A percentile compares a stretch with the other conserved stretches of the same genome.
These are phyloP conservation scores for Plebejus anna DNA, from an alignment of 2,888 invertebrate species.

Conservation along the genomic window DNA sequence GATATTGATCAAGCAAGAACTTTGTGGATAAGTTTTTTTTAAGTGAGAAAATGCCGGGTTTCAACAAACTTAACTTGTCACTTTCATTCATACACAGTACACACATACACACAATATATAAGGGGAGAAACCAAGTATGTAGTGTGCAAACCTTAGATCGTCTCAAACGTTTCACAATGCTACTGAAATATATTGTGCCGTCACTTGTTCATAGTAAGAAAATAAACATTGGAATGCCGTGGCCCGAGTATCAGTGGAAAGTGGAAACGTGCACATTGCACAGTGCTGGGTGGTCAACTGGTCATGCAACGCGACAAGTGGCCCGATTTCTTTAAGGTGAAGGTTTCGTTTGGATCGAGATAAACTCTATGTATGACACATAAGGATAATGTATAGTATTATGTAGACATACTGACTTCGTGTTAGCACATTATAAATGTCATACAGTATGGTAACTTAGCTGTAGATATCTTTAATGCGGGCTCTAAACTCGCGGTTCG, in stretches of 20 bases:
- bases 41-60: background rate
- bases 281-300: conserved; percentile 30
- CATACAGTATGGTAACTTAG: background rate
- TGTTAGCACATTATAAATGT: background rate
- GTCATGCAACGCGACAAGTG: conserved; percentile 40
- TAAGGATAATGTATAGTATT: conserved; percentile 20
- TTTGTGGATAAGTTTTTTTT: background rate
- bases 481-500: too few species aligned
- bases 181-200: background rate
- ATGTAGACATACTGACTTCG: conserved; percentile 2
- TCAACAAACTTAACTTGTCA: too few species aligned
- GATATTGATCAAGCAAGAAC: background rate
- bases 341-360: conserved; percentile 35
- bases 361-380: conserved; percentile 27
- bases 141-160: background rate
- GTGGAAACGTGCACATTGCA: conserved; percentile 28
- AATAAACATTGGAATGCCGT: conserved; percentile 11
- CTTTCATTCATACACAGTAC: too few species aligned
- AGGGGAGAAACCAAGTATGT: background rate
- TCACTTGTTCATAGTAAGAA: background rate
- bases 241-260: conserved; percentile 26
- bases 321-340: conserved; percentile 48
- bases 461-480: too few species aligned
- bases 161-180: background rate
- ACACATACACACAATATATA: too few species aligned